Evolutionary conservation across 2,113 vertebrate species (phyloP), one percentile per base, ranked within the genome.

Genomic region (Aleadryas rufinucha): DNA sequence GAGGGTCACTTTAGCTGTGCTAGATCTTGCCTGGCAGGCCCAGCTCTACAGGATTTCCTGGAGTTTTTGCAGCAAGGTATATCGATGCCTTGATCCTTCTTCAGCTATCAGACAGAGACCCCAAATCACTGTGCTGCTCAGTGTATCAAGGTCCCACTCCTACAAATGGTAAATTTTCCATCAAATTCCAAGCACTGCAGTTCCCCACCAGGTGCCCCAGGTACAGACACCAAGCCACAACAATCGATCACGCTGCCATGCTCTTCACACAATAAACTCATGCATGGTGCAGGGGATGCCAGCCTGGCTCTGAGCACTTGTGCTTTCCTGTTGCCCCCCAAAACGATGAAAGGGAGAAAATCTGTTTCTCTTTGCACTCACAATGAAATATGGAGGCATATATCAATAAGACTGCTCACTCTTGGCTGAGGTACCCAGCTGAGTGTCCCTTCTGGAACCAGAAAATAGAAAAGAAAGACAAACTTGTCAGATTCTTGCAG

Each of bases 231-330:
- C 11, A 57, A 47, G 19, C n/a, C 18, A 65, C 27, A 16, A 12
- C 18, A 28, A 45, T 13, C 1, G 0, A 35, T 33, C 0, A 0
- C 0, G 5, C 27, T 57, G 60, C 74, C 5, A 1, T 5, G 31
- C 22, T 61, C 35, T 37, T 84, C 60, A 14, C 42, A 61, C 22
- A 45, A 27, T 16, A 30, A 87, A 59, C 42, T 50, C 16, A 1
- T 19, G 9, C 9, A 26, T 6, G n/a, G 7, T 28, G 4, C 28
- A 33, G 18, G 21, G 23, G 13, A 30, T 21, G 20, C 28, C 56
- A 85, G 44, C 21, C 54, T 68, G 56, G 8, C 13, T 78, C n/a
- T 11, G 12, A 35, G 39, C 12, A 50, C 14, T 33, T 35, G 42
- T 1, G 4, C 63, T 37, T 53, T 61, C 35, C 75, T 75, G 28